Base-by-base conservation (phyloP, 2,888 invertebrate genomes). In the Lymantria monacha region DNA sequence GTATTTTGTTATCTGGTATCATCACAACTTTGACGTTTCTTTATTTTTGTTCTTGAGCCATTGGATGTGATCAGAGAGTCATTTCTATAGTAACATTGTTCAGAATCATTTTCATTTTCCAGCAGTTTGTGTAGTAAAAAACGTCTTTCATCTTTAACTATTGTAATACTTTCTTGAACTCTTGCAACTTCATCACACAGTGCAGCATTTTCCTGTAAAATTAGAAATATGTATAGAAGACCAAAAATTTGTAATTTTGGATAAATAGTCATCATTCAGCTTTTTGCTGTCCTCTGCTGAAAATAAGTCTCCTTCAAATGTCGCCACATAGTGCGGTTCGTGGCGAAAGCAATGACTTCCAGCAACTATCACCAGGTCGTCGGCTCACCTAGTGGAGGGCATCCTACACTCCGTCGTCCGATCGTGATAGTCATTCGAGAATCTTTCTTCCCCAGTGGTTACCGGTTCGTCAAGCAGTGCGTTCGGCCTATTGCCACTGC, bases 171-270 rank as follows among this genome's bases (percentile, higher is more conserved):
- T 70, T 96, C 95, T 84, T 98, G 97, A 58, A 96, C 94, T 80
- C 95, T 94, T 0, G 96, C 94, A 12, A 97, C 95, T 92, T 97
- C 97, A 89, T 98, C 98, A 81, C 97, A 97, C 2, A 97, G 81
- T 7, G 96, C 95, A 48, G 96, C 95, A 88, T 96, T 96, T 90
- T 96, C 96, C 96, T 96, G 69, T 41, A 70, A 71, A 2, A 22
- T 22, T n/a, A 52, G 48, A 40, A 33, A 41, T 9, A 9, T 9
- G 7, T 37, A 43, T 9, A 9, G 44, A 46, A 41, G n/a, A n/a
- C n/a, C n/a, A n/a, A n/a, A n/a, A n/a, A 22, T 40, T n/a, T 40
- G 7, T 15, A 7, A 11, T 42, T 15, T 11, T 14, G 7, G 3
- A 7, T 31, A 3, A 13, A n/a, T n/a, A n/a, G n/a, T n/a, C n/a